Evolutionary conservation across 2,888 invertebrate genomes (phyloP), one percentile per base, ranked within the genome.

Genomic region (Agrilus cyanescens): DNA sequence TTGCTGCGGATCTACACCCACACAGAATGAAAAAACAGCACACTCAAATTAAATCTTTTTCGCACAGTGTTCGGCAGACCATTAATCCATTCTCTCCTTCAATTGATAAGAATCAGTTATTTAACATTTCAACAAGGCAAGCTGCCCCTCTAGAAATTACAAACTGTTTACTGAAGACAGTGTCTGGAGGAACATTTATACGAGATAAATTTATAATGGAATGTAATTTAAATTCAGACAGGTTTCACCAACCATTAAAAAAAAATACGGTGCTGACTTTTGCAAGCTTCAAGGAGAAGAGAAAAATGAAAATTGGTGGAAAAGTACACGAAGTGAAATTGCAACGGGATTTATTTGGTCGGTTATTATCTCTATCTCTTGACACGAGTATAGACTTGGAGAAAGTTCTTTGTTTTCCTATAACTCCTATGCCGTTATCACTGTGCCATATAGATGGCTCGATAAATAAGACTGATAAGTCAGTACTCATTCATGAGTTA

Each of bases 381-480:
- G 33, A 47, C 34, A n/a, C n/a, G n/a, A n/a, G n/a, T n/a, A n/a
- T n/a, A n/a, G n/a, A n/a, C n/a, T 14, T 49, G 25, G 45, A 38
- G 18, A 48, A 46, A 36, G 40, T 50, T 15, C 40, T 47, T 5
- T 25, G 32, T 46, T 43, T 46, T 48, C 51, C 51, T 25, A 38
- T 50, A 40, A 49, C 46, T 36, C 44, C 46, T 16, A 32, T 50
- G 3, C 53, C 50, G 41, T 31, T 50, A 43, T 50, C 56, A 37
- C 46, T 57, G 36, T 54, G 52, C 33, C 54, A 54, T 48, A 43
- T 49, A 38, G 51, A 54, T 47, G 53, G 53, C 37, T 48, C 50
- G 15, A 18, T 52, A 4, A 47, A 48, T 32, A 55, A 55, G 38
- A 55, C 53, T 36, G 46, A 20, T 39, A 56, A 57, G 40, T 50